Conservation (phyloP, 1,140 invertebrate species). For the Leptinotarsa lineolata region DNA sequence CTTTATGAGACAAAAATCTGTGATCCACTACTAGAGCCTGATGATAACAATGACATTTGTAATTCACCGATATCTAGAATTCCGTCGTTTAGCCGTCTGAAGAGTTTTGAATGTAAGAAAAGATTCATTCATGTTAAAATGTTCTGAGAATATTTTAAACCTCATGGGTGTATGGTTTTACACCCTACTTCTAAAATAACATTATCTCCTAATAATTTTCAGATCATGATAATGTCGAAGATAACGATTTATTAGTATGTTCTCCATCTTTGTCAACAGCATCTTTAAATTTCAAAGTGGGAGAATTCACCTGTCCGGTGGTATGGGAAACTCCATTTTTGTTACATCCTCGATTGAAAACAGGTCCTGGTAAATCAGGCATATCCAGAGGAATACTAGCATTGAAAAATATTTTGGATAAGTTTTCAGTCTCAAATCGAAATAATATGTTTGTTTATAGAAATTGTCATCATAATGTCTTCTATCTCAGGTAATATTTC, state of each 20-base stretch:
- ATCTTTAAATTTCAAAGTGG: conserved; percentile 63
- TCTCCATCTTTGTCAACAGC: conserved; percentile 57
- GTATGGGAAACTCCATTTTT: conserved; percentile 75
- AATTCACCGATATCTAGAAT: conserved; percentile 37
- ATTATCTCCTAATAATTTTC: conserved; percentile 13
- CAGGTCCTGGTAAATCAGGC: conserved; percentile 64
- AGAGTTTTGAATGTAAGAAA: conserved; percentile 49
- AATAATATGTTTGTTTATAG: conserved; percentile 83
- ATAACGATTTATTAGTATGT: conserved; percentile 39
- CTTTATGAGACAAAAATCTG: conserved; percentile 75
- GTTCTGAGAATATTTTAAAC: not conserved
- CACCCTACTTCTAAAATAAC: too few species aligned
- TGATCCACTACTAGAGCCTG: conserved; percentile 70
- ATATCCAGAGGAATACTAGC: conserved; percentile 68
- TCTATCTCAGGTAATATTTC: conserved; percentile 62
- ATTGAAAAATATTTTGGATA: conserved; percentile 69
- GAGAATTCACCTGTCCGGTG: conserved; percentile 74
- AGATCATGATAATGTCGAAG: conserved; percentile 44
- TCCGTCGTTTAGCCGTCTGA: conserved; percentile 42
- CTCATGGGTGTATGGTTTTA: too few species aligned
- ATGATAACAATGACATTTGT: conserved; percentile 52
- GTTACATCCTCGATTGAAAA: conserved; percentile 75
- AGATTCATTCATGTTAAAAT: not conserved
- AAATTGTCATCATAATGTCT: conserved; percentile 70
- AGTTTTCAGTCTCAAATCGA: conserved; percentile 76